Conservation (phyloP, 2,113 vertebrate genomes). For the Geothlypis trichas region DNA sequence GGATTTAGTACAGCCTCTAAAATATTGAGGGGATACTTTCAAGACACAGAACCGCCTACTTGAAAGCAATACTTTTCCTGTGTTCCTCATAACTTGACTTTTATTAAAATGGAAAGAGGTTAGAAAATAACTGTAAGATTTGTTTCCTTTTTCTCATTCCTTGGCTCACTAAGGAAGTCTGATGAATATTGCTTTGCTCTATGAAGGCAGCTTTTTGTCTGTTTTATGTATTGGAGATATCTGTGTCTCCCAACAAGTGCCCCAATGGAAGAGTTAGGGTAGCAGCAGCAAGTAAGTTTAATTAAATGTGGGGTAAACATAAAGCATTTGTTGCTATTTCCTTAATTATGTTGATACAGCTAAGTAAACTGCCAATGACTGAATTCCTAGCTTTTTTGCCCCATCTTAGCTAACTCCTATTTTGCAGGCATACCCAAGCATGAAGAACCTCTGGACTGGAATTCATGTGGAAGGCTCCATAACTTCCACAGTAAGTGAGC, state of each 20-base stretch:
- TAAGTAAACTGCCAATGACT: not conserved
- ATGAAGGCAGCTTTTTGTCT: not conserved
- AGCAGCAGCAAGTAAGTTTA: not conserved
- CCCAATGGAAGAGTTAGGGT: not conserved
- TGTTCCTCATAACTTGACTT: not conserved
- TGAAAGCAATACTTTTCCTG: constrained; percentile 29
- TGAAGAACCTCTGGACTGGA: not conserved
- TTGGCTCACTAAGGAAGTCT: not conserved
- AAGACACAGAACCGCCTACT: not conserved
- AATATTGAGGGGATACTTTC: constrained; percentile 2
- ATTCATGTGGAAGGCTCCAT: not conserved
- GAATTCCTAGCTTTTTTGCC: not conserved
- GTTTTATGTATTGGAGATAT: not conserved
- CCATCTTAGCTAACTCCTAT: not conserved
- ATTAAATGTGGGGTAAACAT: not conserved
- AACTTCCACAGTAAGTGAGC: not conserved
- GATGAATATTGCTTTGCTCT: not conserved
- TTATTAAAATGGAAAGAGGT: constrained; percentile 60
- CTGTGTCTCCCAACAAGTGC: not conserved
- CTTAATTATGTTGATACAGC: not conserved
- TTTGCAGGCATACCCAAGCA: not conserved
- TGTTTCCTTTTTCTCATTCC: constrained; percentile 27
- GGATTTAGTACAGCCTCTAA: constrained; percentile 41
- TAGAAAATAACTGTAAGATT: constrained; percentile 41
- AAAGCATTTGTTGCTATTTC: not conserved